Base-by-base conservation (phyloP, 2,797 vertebrate genomes). In the Peromyscus attwateri region DNA sequence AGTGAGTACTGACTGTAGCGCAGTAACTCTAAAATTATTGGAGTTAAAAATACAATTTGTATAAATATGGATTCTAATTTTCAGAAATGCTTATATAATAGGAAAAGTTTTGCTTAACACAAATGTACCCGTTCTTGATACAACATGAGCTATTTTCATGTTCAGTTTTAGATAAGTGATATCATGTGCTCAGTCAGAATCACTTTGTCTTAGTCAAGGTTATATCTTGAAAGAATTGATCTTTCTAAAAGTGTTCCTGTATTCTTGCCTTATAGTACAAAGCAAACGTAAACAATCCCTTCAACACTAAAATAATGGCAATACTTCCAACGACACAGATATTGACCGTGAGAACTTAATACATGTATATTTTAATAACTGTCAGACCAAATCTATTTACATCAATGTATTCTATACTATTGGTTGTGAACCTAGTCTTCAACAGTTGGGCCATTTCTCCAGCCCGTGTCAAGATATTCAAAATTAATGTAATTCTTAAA, bases 401-500 rank as follows among this genome's bases (percentile, higher is more conserved):
- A 14, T 57, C 43, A 68, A 68, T 68, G 23, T 68, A 68, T 49
- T 85, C 4, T n/a, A 49, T 49, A 14, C 31, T 85, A 14, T 68
- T 34, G 43, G 5, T 49, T 79, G 46, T 49, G 62, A 68, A 6
- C 19, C 40, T 85, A 68, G 6, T 13, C 43, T 52, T 85, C 31
- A 68, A 14, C 3, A 2, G 6, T 19, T 85, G 19, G 23, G 29
- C 11, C 19, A n/a, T n/a, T 1, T 68, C 0, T 49, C 6, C 43
- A 85, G 6, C 12, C 19, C 19, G n/a, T 49, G 43, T 52, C 43
- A 68, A 49, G n/a, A 85, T 85, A 49, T 68, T 68, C 49, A 84
- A 94, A 81, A 66, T 75, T 75, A 93, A 76, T 1, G 89, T 82
- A 68, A 76, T 62, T 95, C 25, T 87, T 81, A 92, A 17, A 43